Evolutionary conservation across 1,140 invertebrate species (phyloP), one percentile per base, ranked within the genome.

Genomic region (Andrena cerasifolii): DNA sequence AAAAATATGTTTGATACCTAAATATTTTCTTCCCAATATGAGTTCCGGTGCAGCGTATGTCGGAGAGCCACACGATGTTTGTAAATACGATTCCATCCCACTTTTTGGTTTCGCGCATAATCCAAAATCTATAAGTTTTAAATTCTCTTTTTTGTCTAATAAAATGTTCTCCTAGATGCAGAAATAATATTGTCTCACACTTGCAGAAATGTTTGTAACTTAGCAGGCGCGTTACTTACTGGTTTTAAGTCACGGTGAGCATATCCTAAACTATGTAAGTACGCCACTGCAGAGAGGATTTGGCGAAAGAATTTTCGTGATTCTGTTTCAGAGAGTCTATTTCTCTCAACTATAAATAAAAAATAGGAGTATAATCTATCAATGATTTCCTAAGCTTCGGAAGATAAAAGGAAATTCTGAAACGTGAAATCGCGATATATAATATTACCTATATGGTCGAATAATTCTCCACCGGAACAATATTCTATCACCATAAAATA

Each of bases 121-220:
- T 43, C 97, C 97, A 94, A 98, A 98, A 91, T 98, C 97, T 82
- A 98, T 98, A 54, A 98, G 89, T 89, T 98, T 98, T 24, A 98
- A 92, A 87, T 96, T 96, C 78, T 97, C 94, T 63, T 97, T 94
- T 87, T 95, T 95, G 85, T 97, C 96, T 62, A 98, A 88, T 31
- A 98, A 90, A 59, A 98, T 94, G 92, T 98, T 98, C 93, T 97
- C 96, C 95, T 96, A 83, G 76, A 78, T 78, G 86, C 80, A 86
- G 65, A n/a, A 67, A 80, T 16, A 56, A 75, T 75, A 67, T 62
- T 54, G 1, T 49, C 45, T 31, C 12, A 0, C 8, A 74, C 21
- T 59, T 51, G 26, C 18, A 58, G 4, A 33, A 61, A 31, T 51
- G 51, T 10, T 43, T 2, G 53, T n/a, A 49, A 36, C 26, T 43